Evolutionary conservation across 2,888 invertebrate genomes (phyloP).

Genomic region (Dryobota labecula): DNA sequence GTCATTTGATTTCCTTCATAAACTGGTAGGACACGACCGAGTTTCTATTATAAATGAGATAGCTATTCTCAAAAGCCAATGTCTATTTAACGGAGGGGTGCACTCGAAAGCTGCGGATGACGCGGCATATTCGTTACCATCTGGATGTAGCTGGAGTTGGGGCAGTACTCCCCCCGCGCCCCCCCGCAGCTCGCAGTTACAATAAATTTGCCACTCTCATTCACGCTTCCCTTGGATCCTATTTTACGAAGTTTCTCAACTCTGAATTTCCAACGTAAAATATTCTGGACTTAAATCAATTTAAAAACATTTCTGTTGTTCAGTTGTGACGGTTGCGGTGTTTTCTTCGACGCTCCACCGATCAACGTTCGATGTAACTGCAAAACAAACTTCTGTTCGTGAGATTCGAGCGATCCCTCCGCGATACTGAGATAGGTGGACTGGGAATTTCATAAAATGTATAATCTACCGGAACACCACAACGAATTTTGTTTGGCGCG

Average conservation of each 20-base stretch:
- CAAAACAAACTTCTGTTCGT: conserved; percentile 14
- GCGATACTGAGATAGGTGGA: not conserved
- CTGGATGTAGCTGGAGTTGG: conserved; percentile 30
- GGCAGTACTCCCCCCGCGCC: not conserved
- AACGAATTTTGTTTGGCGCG: conserved; percentile 5
- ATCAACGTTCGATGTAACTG: conserved; percentile 13
- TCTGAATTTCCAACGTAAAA: conserved; percentile 47
- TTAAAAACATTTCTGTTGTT: conserved; percentile 47
- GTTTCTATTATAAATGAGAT: conserved; percentile 48
- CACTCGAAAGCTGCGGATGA: conserved; percentile 58
- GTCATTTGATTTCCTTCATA: conserved; percentile 33
- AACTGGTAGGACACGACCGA: conserved; percentile 24
- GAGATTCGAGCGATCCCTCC: not conserved
- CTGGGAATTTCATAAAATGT: not conserved
- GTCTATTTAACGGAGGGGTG: conserved; percentile 59
- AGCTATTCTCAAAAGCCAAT: conserved; percentile 53
- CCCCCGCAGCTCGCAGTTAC: conserved; percentile 37
- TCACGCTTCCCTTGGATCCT: conserved; percentile 54
- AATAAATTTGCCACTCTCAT: conserved; percentile 60
- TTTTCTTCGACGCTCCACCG: conserved; percentile 20
- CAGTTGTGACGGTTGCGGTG: conserved; percentile 3
- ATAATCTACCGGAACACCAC: not conserved
- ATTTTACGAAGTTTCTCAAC: conserved; percentile 56
- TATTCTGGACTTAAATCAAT: conserved; percentile 44
- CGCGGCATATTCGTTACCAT: conserved; percentile 53